Evolutionary conservation across 2,113 vertebrate species (phyloP).

Genomic region (Albula glossodonta): DNA sequence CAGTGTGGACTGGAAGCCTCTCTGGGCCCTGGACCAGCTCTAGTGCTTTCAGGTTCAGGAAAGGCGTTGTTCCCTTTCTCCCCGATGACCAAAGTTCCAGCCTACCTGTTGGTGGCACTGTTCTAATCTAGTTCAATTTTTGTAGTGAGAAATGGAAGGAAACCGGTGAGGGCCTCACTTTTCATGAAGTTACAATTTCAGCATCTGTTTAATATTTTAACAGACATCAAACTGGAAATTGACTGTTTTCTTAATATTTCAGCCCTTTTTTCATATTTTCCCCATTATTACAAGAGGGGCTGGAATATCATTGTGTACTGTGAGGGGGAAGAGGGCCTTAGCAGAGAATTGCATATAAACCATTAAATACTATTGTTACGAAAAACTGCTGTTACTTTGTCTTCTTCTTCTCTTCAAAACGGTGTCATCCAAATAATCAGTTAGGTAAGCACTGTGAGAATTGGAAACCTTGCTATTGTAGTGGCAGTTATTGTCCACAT

Average conservation of each 20-base stretch:
- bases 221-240: constrained; percentile 30
- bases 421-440: too few species aligned
- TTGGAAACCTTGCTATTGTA: not conserved
- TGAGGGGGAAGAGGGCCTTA: constrained; percentile 66
- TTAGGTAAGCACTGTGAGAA: not conserved
- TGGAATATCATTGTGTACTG: constrained; percentile 64
- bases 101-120: constrained; percentile 73
- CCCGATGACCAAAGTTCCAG: constrained; percentile 74
- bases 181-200: constrained; percentile 49
- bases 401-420: constrained; percentile 11
- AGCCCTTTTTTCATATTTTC: constrained; percentile 16
- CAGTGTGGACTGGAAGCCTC: constrained; percentile 27
- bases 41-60: not conserved
- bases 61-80: constrained; percentile 24
- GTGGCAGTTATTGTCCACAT: not conserved
- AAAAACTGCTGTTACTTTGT: constrained; percentile 37
- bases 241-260: constrained; percentile 18
- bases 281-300: constrained; percentile 63
- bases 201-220: constrained; percentile 44
- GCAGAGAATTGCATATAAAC: constrained; percentile 69
- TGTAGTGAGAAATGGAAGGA: constrained; percentile 52
- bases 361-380: constrained; percentile 80
- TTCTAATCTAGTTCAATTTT: constrained; percentile 63
- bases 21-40: constrained; percentile 29
- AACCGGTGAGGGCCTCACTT: constrained; percentile 38